Percentiles rank a stretch among this genome's conserved stretches.
Conservation (phyloP, 1,140 invertebrate genomes). For the Choristoneura fumiferana region DNA sequence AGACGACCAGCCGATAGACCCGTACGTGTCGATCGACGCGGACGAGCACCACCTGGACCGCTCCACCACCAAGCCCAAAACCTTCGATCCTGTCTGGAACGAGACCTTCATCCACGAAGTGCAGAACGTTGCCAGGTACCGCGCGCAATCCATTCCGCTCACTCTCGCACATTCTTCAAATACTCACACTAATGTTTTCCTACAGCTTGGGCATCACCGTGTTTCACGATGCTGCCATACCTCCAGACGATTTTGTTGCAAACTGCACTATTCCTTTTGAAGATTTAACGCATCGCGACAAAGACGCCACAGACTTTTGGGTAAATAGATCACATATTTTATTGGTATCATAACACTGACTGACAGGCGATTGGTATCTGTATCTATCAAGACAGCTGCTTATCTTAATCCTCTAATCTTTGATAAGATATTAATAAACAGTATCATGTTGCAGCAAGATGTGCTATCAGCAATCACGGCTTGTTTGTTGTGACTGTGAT, state of each 20-base stretch:
- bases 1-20: constrained; percentile 93
- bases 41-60: constrained; percentile 94
- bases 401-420: constrained; percentile 36
- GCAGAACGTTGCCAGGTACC: constrained; percentile 88
- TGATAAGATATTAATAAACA: constrained; percentile 35
- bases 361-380: constrained; percentile 23
- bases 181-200: constrained; percentile 1
- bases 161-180: background rate
- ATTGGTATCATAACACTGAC: background rate
- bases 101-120: constrained; percentile 95
- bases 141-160: constrained; percentile 24
- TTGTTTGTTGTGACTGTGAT: constrained; percentile 45
- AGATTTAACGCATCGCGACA: constrained; percentile 89
- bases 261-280: constrained; percentile 98
- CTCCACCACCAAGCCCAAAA: constrained; percentile 95
- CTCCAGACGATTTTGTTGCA: constrained; percentile 98
- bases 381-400: constrained; percentile 23
- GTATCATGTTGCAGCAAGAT: constrained; percentile 19
- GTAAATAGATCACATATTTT: constrained; percentile 79
- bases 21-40: constrained; percentile 97
- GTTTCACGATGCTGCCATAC: constrained; percentile 99
- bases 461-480: constrained; percentile 34
- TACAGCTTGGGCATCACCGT: constrained; percentile 94
- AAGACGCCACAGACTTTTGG: constrained; percentile 93
- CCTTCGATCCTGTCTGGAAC: constrained; percentile 96